Evolutionary conservation across 2,113 vertebrate species (phyloP).

Genomic region (Gymnorhina tibicen): DNA sequence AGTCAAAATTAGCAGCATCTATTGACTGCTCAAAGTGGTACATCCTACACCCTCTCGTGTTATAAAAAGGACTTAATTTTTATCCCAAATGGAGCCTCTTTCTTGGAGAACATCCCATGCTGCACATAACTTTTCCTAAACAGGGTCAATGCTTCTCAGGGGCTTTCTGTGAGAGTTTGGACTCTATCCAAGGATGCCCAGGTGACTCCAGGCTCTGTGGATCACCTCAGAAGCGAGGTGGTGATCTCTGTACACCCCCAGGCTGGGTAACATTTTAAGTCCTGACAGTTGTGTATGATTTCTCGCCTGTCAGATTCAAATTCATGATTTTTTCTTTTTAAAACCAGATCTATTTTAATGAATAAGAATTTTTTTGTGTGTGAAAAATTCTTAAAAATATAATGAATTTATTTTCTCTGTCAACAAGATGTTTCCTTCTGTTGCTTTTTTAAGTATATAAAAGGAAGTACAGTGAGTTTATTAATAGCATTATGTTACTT

Average conservation of each 20-base stretch:
- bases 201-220: not conserved
- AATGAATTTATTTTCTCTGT: not conserved
- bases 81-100: not conserved
- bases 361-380: not conserved
- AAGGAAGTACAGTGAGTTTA: not conserved
- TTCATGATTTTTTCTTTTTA: not conserved
- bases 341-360: not conserved
- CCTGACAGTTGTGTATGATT: not conserved
- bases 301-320: not conserved
- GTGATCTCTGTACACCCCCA: accelerated
- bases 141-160: not conserved
- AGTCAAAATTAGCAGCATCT: not conserved
- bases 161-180: not conserved
- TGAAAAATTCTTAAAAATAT: not conserved
- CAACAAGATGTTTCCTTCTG: not conserved
- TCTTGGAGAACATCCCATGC: not conserved
- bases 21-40: not conserved
- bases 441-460: not conserved
- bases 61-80: not conserved
- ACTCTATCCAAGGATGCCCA: not conserved
- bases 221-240: not conserved
- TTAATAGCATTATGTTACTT: not conserved
- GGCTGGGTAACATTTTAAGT: not conserved
- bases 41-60: accelerated
- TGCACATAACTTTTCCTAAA: not conserved